These are phyloP conservation scores for Chelonus formosanus DNA, from an alignment of 2,888 invertebrate genomes.

Conservation along the genomic window DNA sequence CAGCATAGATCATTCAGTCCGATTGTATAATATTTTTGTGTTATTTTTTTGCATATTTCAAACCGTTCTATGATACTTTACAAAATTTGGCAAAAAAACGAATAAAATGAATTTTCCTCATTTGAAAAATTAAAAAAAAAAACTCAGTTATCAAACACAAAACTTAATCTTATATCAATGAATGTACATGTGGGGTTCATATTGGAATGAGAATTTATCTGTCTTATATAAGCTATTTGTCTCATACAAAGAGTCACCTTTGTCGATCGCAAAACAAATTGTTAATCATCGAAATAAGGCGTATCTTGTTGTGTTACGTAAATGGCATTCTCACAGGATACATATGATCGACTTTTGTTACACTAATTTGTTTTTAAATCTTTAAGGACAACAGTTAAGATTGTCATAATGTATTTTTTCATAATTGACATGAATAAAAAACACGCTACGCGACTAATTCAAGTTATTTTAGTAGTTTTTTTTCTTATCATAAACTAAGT, in stretches of 20 bases:
- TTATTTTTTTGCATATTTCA: neutral
- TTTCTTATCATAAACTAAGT: no score
- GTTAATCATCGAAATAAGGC: slow-evolving; percentile 63
- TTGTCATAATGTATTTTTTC: no score
- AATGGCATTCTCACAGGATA: slow-evolving; percentile 44
- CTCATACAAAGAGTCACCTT: slow-evolving; percentile 63
- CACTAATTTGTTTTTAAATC: neutral
- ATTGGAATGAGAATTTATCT: slow-evolving; percentile 56
- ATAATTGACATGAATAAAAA: no score
- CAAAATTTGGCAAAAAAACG: no score
- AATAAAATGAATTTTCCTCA: no score
- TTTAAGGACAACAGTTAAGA: neutral
- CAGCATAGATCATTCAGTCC: no score
- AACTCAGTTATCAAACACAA: slow-evolving; percentile 28
- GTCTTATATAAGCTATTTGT: slow-evolving; percentile 64
- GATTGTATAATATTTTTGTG: no score
- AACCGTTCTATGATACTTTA: no score
- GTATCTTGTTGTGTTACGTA: slow-evolving; percentile 58
- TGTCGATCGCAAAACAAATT: slow-evolving; percentile 63
- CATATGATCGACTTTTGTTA: slow-evolving; percentile 16
- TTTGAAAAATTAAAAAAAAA: slow-evolving; percentile 16
- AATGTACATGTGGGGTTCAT: slow-evolving; percentile 43
- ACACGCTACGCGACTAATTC: no score
- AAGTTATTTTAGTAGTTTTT: no score
- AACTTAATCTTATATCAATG: slow-evolving; percentile 47